phyloP scores from a whole-genome alignment of 2,888 invertebrate genomes.

The Melanargia galathea region DNA sequence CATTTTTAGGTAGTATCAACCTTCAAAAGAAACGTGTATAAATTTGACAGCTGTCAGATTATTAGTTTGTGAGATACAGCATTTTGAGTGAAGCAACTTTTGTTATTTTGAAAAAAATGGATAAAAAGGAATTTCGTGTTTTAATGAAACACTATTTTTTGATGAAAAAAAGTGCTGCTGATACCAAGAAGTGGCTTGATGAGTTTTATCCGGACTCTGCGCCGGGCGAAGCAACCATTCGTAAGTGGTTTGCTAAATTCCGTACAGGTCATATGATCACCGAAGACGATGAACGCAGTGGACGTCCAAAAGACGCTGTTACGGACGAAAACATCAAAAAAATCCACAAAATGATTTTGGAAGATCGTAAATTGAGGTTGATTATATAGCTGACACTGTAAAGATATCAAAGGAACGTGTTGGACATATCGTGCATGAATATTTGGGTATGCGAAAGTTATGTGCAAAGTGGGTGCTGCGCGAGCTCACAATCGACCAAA shows the following conservation, averaged over 20 bases:
- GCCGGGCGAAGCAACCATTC: slow-evolving; percentile 25
- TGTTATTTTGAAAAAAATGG: slow-evolving; percentile 6
- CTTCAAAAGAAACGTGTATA: too few relatives aligned
- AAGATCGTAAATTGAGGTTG: slow-evolving; percentile 10
- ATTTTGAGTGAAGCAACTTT: slow-evolving; percentile 1
- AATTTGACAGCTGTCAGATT: neutral
- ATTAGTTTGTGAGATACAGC: neutral
- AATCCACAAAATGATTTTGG: too few relatives aligned
- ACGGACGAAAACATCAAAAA: too few relatives aligned
- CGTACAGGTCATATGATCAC: too few relatives aligned
- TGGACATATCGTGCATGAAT: slow-evolving; percentile 7
- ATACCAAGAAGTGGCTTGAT: slow-evolving; percentile 26
- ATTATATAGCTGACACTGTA: slow-evolving; percentile 5
- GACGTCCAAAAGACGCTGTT: too few relatives aligned
- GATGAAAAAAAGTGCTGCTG: slow-evolving; percentile 21
- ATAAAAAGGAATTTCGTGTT: slow-evolving; percentile 2
- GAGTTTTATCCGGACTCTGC: slow-evolving; percentile 25
- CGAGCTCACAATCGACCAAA: neutral
- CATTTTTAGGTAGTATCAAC: too few relatives aligned
- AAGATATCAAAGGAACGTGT: slow-evolving; percentile 25
- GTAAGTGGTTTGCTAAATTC: slow-evolving; percentile 18
- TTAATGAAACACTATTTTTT: slow-evolving; percentile 6
- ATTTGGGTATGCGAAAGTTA: neutral
- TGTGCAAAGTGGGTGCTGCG: slow-evolving; percentile 8
- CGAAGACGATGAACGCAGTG: too few relatives aligned